Conservation (phyloP, 2,113 vertebrate genomes). For the Nansenia antarctica region DNA sequence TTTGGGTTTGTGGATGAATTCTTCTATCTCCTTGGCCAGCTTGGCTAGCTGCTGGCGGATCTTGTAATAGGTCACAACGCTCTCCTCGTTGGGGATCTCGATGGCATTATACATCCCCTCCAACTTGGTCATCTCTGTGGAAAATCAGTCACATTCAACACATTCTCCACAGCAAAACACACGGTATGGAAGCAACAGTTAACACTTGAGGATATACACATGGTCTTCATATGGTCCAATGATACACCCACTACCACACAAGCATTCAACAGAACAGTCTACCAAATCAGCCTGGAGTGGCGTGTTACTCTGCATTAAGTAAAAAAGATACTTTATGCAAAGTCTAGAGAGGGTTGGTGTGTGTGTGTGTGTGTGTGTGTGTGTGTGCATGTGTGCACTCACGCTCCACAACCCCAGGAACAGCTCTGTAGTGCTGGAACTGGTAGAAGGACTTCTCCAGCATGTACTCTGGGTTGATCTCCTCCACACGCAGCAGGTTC, state of each 20-base stretch:
- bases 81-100: constrained; percentile 93
- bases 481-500: constrained; percentile 95
- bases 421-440: constrained; percentile 95
- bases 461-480: constrained; percentile 99
- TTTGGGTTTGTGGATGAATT: constrained; percentile 93
- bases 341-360: too few species aligned
- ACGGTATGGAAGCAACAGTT: too few species aligned
- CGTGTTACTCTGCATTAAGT: neutral
- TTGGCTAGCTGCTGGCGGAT: constrained; percentile 95
- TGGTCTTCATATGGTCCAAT: too few species aligned
- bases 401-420: constrained; percentile 97
- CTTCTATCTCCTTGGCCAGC: constrained; percentile 92
- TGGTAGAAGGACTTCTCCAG: constrained; percentile 99
- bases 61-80: constrained; percentile 93
- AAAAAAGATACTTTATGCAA: too few species aligned
- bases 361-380: neutral
- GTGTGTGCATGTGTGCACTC: constrained; percentile 56
- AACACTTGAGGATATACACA: too few species aligned
- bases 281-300: neutral
- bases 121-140: constrained; percentile 81
- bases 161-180: neutral
- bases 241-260: too few species aligned
- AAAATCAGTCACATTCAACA: neutral
- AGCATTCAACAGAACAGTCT: neutral
- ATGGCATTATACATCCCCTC: constrained; percentile 91